Conservation (phyloP, 2,888 invertebrate genomes). For the Epirrita christyi region DNA sequence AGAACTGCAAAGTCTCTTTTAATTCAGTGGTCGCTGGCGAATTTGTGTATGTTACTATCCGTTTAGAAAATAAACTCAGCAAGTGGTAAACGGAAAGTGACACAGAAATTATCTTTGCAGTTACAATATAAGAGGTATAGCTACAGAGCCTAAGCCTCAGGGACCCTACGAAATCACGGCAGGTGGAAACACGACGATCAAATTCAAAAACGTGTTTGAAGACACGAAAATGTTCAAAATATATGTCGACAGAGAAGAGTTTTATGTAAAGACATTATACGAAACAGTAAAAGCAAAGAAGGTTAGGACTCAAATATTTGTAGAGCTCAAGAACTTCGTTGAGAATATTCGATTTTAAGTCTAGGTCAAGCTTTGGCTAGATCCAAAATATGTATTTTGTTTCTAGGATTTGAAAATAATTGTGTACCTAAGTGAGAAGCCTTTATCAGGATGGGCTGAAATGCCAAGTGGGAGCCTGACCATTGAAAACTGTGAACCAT, state of each 20-base stretch:
- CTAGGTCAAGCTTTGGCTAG: too few species aligned
- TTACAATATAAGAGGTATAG: slow-evolving; percentile 68
- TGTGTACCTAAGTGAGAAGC: slow-evolving; percentile 59
- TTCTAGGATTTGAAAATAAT: slow-evolving; percentile 62
- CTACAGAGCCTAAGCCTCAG: slow-evolving; percentile 65
- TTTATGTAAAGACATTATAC: slow-evolving; percentile 56
- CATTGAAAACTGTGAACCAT: slow-evolving; percentile 64
- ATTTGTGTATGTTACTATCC: slow-evolving; percentile 63
- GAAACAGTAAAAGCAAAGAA: slow-evolving; percentile 55
- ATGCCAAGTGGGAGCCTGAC: slow-evolving; percentile 68
- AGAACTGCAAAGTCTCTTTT: slow-evolving; percentile 65
- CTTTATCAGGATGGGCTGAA: slow-evolving; percentile 42
- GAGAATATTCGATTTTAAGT: too few species aligned
- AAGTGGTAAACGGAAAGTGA: slow-evolving; percentile 51
- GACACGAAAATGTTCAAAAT: slow-evolving; percentile 64
- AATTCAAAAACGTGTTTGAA: slow-evolving; percentile 72
- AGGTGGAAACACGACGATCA: slow-evolving; percentile 57
- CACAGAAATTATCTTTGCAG: slow-evolving; percentile 43
- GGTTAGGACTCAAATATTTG: slow-evolving; percentile 38
- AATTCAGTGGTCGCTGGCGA: slow-evolving; percentile 67
- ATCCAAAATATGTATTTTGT: slow-evolving; percentile 7
- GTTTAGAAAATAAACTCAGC: background rate
- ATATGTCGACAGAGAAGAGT: slow-evolving; percentile 64
- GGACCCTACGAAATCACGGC: slow-evolving; percentile 68
- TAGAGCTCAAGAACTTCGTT: too few species aligned